Evolutionary conservation across 2,888 invertebrate genomes (phyloP).

Genomic region (Macrophya alboannulata): DNA sequence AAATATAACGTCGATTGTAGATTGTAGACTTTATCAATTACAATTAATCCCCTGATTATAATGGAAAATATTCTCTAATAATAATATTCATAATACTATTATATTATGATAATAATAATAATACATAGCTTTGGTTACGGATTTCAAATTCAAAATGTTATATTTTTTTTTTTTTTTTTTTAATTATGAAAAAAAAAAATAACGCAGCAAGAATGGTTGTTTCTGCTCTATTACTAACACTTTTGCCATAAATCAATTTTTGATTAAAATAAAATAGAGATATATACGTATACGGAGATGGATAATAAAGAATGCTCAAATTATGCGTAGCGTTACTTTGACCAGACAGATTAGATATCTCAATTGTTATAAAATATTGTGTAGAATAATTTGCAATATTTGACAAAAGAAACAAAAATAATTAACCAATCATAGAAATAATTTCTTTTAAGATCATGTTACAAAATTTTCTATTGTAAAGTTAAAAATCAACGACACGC

Average conservation of each 20-base stretch:
- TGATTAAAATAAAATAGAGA: conserved; percentile 12
- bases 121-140: conserved; percentile 13
- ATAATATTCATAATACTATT: not conserved
- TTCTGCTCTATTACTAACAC: conserved; percentile 52
- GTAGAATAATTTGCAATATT: conserved; percentile 33
- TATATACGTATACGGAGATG: conserved; percentile 58
- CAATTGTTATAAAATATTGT: conserved; percentile 63
- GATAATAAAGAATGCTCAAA: conserved; percentile 71
- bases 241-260: conserved; percentile 69
- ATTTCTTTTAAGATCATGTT: no score
- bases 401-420: not conserved
- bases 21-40: not conserved
- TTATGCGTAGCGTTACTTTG: conserved; percentile 69
- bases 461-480: not conserved
- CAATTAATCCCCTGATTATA: not conserved
- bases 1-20: not conserved
- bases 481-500: not conserved
- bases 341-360: conserved; percentile 64
- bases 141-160: conserved; percentile 17
- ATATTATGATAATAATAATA: not conserved
- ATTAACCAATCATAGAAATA: no score
- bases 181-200: not conserved
- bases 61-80: not conserved
- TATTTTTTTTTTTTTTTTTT: not conserved
- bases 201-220: not conserved